Evolutionary conservation across 2,888 invertebrate genomes (phyloP), one percentile per base, ranked within the genome.

Genomic region (Fragum whitleyi): DNA sequence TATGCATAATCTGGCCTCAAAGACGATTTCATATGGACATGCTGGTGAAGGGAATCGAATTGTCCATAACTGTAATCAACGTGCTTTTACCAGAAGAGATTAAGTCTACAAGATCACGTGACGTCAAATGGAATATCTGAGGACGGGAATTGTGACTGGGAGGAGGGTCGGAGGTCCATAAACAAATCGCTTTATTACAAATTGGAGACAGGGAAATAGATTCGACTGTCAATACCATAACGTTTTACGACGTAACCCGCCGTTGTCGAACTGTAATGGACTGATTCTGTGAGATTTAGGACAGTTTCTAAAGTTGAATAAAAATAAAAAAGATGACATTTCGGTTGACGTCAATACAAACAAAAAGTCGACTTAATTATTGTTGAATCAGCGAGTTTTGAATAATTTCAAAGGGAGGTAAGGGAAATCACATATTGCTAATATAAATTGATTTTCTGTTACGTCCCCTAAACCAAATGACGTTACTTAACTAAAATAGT

Each of bases 181-280:
- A 61, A 61, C 32, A 61, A 61, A 61, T 61, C 29, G 61, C 23
- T 61, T 61, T 61, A 61, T 61, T 61, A 61, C 61, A 61, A 61
- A 61, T 61, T 61, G 32, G 32, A 9, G 61, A 61, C 61, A 61
- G 61, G 6, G 32, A 32, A 61, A 61, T 61, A 61, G 61, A 61
- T 61, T 61, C 32, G 61, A 61, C 61, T 61, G 61, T 61, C 61
- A 61, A 61, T 61, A 32, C 23, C 21, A 23, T 26, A 57, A 23
- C 11, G 23, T 57, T 57, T 57, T 57, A 57, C 23, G 47, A n/a
- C n/a, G 47, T 47, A 47, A 47, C 47, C 7, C 14, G 39, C 7
- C 39, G n/a, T n/a, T n/a, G n/a, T n/a, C n/a, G n/a, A n/a, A n/a
- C n/a, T n/a, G n/a, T n/a, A n/a, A n/a, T n/a, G n/a, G n/a, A n/a